Evolutionary conservation across 1,140 invertebrate species (phyloP), one percentile per base, ranked within the genome.

Genomic region (Apis cerana): DNA sequence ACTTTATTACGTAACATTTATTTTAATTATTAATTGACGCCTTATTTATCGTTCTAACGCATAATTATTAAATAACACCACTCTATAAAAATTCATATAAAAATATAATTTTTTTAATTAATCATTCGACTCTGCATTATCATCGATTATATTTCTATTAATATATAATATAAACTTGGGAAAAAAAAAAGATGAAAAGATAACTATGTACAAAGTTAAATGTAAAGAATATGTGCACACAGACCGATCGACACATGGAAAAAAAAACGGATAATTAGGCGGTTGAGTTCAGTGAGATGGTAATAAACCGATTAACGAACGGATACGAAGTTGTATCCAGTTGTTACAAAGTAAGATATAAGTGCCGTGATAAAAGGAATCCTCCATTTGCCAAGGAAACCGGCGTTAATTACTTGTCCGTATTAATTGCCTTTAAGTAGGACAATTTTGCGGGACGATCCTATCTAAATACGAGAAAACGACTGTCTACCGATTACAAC

Each of bases 321-420:
- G 64, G 33, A 62, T 86, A 68, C 61, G 61, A 19, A 43, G 56
- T 48, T 33, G 27, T 67, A 65, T 19, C 52, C 54, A 65, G 58
- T 69, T 72, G 67, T 76, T 86, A 72, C 78, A 62, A 75, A 75
- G 54, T 61, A 19, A 72, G 75, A 83, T 81, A 58, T 62, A 72
- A 67, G 12, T 50, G 19, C 27, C 21, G 21, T 27, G 72, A 62
- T 86, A 77, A 82, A 74, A 58, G 84, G 33, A 78, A 74, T 78
- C 48, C 27, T 70, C 48, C 52, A 19, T 85, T 27, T 67, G 58
- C 83, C 71, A 86, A 87, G 85, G 85, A 83, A 80, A 58, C 17
- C n/a, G 52, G 9, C 17, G 56, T 75, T 75, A 75, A 65, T 23
- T 50, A 9, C 12, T 12, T 58, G 75, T 50, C 17, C n/a, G 61